Conservation (phyloP, 2,113 vertebrate genomes). For the Hyperopisus bebe region DNA sequence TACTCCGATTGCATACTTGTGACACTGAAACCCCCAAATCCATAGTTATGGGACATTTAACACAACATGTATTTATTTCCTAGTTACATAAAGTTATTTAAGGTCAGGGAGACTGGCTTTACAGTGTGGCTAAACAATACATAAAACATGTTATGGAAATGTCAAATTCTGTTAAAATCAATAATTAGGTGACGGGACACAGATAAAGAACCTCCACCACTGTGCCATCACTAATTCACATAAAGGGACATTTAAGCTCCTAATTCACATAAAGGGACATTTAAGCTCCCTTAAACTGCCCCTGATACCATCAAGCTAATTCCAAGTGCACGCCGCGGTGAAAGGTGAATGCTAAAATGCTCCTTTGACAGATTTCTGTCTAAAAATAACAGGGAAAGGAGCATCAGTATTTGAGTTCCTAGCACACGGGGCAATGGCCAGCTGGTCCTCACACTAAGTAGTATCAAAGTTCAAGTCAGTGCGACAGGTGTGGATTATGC, state of each 20-base stretch:
- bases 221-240: neutral
- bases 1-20: neutral
- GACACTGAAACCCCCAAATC: neutral
- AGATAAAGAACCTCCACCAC: neutral
- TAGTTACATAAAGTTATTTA: neutral
- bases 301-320: neutral
- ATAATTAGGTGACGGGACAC: neutral
- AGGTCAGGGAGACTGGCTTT: neutral
- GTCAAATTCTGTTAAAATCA: neutral
- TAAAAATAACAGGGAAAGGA: conserved; percentile 1
- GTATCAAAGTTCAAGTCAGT: conserved; percentile 4
- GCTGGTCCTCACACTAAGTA: neutral
- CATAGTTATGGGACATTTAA: neutral
- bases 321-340: neutral
- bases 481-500: neutral
- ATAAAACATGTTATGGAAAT: neutral
- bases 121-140: neutral
- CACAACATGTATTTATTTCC: neutral
- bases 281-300: neutral
- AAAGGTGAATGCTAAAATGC: neutral
- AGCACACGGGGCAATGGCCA: conserved; percentile 8
- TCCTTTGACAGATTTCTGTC: neutral
- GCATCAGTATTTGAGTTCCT: neutral
- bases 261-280: neutral
- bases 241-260: neutral